Evolutionary conservation across 2,113 vertebrate species (phyloP).

Genomic region (Grantiella picta): DNA sequence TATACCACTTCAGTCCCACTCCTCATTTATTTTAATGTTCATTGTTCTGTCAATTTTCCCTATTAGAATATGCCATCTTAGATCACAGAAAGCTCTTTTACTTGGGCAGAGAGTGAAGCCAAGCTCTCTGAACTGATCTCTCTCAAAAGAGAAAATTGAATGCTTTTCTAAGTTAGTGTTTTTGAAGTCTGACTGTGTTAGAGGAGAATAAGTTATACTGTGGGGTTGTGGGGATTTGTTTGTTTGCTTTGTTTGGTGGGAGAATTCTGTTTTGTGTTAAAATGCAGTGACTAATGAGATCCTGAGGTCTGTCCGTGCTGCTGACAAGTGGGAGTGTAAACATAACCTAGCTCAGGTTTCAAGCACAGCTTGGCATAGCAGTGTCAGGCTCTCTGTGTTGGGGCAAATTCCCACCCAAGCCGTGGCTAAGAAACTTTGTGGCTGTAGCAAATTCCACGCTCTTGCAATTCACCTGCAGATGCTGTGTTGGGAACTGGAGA

Average conservation of each 20-base stretch:
- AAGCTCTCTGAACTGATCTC: not conserved
- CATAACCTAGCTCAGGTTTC: not conserved
- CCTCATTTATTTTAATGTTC: not conserved
- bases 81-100: not conserved
- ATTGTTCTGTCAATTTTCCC: not conserved
- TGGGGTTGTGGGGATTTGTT: not conserved
- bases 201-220: fast-evolving
- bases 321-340: not conserved
- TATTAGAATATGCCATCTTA: not conserved
- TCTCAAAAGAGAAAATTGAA: not conserved
- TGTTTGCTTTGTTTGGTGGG: not conserved
- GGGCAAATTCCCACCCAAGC: not conserved
- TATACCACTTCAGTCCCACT: not conserved
- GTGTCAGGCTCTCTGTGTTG: not conserved
- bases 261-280: not conserved
- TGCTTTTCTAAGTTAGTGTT: not conserved
- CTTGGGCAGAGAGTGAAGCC: not conserved
- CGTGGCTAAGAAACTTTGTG: not conserved
- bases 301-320: not conserved
- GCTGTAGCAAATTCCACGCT: not conserved
- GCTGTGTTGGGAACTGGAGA: not conserved
- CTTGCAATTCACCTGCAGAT: not conserved
- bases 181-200: not conserved
- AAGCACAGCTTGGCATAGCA: not conserved
- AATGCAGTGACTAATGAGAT: not conserved